Base-by-base conservation (phyloP, 2,797 vertebrate species). In the Adelosebastes latens region DNA sequence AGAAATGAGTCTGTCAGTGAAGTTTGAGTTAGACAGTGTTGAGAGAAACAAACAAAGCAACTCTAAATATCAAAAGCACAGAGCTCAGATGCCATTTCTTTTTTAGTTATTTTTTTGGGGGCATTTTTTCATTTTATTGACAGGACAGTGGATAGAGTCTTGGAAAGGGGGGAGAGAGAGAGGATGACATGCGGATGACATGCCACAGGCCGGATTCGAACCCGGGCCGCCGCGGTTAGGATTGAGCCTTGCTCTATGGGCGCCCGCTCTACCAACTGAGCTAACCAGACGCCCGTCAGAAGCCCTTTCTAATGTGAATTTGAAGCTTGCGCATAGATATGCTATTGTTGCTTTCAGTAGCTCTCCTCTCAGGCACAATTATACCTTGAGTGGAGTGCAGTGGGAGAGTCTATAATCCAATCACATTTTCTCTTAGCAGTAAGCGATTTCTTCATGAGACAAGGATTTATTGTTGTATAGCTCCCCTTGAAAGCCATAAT, bases 221-320 rank as follows among this genome's bases (percentile, higher is more conserved):
- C n/a, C n/a, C n/a, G n/a, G n/a, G n/a, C n/a, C n/a, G n/a, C n/a
- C n/a, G n/a, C n/a, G n/a, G n/a, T n/a, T n/a, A n/a, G n/a, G n/a
- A n/a, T n/a, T n/a, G n/a, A n/a, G n/a, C n/a, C n/a, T n/a, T n/a
- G n/a, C n/a, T n/a, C n/a, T n/a, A n/a, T n/a, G n/a, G n/a, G n/a
- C n/a, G n/a, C n/a, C n/a, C n/a, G n/a, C n/a, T n/a, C n/a, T n/a
- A n/a, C n/a, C n/a, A n/a, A n/a, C n/a, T n/a, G n/a, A n/a, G n/a
- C n/a, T n/a, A n/a, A n/a, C n/a, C n/a, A n/a, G n/a, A n/a, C n/a
- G n/a, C n/a, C n/a, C n/a, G n/a, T n/a, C n/a, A n/a, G n/a, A n/a
- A n/a, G n/a, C n/a, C n/a, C n/a, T n/a, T n/a, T n/a, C n/a, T n/a
- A 61, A 63, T 53, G 68, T 60, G 22, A 68, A 78, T 36, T 16